A percentile compares a stretch with the other conserved stretches of the same genome.
Evolutionary conservation across 1,140 invertebrate species (phyloP).

Genomic region (Drosophila trapezifrons): DNA sequence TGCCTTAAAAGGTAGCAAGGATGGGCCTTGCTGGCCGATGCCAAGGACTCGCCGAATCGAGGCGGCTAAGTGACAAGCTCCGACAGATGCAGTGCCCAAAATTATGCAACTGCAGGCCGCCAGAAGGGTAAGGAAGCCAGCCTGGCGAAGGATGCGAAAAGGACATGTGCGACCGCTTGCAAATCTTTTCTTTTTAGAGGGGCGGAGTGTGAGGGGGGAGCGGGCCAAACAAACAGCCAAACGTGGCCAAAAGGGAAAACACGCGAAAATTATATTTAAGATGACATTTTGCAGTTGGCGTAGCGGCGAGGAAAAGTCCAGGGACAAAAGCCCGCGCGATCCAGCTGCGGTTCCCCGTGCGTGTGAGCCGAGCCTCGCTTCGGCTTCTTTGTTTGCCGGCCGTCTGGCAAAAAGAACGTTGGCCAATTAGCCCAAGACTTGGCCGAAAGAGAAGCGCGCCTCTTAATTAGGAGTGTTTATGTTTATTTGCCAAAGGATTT

Average conservation of each 20-base stretch:
- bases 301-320: background rate
- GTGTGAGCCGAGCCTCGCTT: constrained; percentile 39
- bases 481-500: constrained; percentile 52
- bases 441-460: constrained; percentile 18
- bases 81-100: constrained; percentile 50
- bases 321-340: constrained; percentile 8
- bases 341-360: constrained; percentile 56
- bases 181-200: constrained; percentile 66
- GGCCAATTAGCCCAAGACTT: constrained; percentile 70
- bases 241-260: constrained; percentile 63
- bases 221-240: constrained; percentile 46
- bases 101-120: constrained; percentile 62
- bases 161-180: constrained; percentile 65
- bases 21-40: background rate
- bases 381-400: constrained; percentile 57
- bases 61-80: constrained; percentile 38
- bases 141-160: background rate
- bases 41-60: background rate
- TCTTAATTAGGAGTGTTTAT: constrained; percentile 78
- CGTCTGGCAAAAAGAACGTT: constrained; percentile 66
- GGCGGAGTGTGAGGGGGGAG: too few relatives aligned
- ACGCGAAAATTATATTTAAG: constrained; percentile 82
- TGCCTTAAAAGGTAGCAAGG: background rate
- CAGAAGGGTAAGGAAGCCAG: background rate
- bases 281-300: constrained; percentile 58